These are phyloP conservation scores for Bergia puertoricense DNA, from an alignment of 92 coral and sea anemone genomes.

Conservation along the genomic window DNA sequence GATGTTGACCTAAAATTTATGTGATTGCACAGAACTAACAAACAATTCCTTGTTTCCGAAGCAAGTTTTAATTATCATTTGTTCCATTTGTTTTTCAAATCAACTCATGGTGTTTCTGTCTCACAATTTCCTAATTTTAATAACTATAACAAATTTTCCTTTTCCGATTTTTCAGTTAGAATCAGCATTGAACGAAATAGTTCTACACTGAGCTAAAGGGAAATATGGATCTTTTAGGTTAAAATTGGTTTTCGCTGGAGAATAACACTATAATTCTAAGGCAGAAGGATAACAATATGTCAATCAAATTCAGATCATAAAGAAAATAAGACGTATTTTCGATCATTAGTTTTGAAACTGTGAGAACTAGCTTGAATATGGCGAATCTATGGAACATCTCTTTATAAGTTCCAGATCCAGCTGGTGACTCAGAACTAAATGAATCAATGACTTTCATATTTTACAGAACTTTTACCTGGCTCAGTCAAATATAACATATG, in stretches of 20 bases:
- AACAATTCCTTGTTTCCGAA: not conserved
- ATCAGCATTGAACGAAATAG: not conserved
- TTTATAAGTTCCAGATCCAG: too few species aligned
- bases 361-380: not conserved
- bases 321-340: too few species aligned
- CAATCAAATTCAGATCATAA: not conserved
- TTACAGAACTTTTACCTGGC: too few species aligned
- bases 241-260: not conserved
- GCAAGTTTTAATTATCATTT: conserved; percentile 4
- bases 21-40: conserved; percentile 4
- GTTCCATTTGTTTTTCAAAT: not conserved
- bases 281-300: not conserved
- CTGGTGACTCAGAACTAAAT: too few species aligned
- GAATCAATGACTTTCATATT: too few species aligned
- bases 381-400: not conserved
- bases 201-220: not conserved
- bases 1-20: not conserved
- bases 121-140: not conserved
- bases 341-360: not conserved
- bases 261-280: not conserved
- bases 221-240: not conserved
- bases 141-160: not conserved
- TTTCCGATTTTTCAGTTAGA: not conserved
- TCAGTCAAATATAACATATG: too few species aligned
- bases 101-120: not conserved